Evolutionary conservation across 2,113 vertebrate genomes (phyloP).

Genomic region (Crotophaga sulcirostris): DNA sequence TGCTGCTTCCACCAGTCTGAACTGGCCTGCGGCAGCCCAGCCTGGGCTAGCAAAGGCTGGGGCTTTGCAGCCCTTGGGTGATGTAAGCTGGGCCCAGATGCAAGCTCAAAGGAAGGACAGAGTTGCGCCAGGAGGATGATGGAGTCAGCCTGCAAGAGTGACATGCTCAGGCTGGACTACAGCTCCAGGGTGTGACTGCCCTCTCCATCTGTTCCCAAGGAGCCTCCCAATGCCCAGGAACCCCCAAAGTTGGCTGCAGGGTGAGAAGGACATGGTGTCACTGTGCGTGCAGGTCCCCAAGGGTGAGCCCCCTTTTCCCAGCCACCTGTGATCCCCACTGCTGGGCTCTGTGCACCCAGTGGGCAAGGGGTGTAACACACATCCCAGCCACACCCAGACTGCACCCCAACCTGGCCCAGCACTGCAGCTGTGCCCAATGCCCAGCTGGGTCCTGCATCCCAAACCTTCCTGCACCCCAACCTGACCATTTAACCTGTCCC

Average conservation of each 20-base stretch:
- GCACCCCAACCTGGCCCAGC: neutral
- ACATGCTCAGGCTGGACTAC: accelerated
- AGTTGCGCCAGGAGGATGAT: neutral
- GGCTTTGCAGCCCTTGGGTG: neutral
- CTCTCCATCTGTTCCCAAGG: neutral
- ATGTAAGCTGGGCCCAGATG: no score
- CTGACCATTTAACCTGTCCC: no score
- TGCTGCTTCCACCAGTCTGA: neutral
- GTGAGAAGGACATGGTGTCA: neutral
- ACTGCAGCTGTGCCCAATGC: neutral
- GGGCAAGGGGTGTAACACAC: accelerated
- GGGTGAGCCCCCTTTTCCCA: neutral
- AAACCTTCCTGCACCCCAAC: neutral
- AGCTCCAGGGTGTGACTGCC: neutral
- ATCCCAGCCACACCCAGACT: neutral
- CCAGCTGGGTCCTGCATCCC: neutral
- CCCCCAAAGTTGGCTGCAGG: neutral
- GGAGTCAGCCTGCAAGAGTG: accelerated
- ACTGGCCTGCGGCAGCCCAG: neutral
- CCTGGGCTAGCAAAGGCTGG: neutral
- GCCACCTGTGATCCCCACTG: neutral
- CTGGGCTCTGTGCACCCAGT: neutral
- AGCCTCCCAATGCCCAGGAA: accelerated
- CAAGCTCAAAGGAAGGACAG: neutral
- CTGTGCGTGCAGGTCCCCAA: neutral